Base-by-base conservation (phyloP, 1,140 invertebrate genomes). In the Tetragonula clypearis region DNA sequence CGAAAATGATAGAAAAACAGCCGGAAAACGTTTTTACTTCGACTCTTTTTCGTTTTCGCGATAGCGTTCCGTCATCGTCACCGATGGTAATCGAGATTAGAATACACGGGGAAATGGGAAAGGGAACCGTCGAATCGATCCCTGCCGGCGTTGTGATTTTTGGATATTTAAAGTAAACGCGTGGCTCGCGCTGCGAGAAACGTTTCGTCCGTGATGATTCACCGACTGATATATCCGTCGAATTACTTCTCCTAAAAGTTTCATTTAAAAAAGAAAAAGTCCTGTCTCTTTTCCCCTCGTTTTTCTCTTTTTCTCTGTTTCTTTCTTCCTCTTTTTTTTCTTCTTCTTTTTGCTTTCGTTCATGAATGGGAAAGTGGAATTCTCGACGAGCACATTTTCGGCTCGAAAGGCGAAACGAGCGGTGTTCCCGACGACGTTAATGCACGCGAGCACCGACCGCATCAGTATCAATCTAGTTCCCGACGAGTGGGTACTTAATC, bases 401-500 rank as follows among this genome's bases (percentile, higher is more conserved):
- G 19, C 9, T 53, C 0, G 30, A 19, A 78, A 72, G 55, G 73
- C 26, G 41, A 49, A 6, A 60, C 56, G 15, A 21, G 60, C 49
- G 74, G 15, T 56, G 68, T 11, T 88, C 86, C 81, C 86, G 84
- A 49, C 49, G 79, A 90, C 80, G 81, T 69, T 87, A 91, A 92
- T 89, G 75, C 79, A 60, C 69, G 73, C 80, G 84, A 83, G n/a
- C 86, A 77, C 69, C 66, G 77, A 79, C 85, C 84, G 86, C 88
- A 90, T 90, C 90, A 86, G 87, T 91, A 90, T 91, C 89, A 92
- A 93, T 92, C 88, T 88, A 90, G 86, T 91, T 86, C 78, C 41
- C 88, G 84, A 88, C 87, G 88, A 93, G 87, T 91, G 86, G 87
- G 82, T 88, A 91, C 87, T 92, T 93, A 92, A 93, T 93, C 90